Conservation (phyloP, 2,888 invertebrate species). For the Hyposoter didymator region DNA sequence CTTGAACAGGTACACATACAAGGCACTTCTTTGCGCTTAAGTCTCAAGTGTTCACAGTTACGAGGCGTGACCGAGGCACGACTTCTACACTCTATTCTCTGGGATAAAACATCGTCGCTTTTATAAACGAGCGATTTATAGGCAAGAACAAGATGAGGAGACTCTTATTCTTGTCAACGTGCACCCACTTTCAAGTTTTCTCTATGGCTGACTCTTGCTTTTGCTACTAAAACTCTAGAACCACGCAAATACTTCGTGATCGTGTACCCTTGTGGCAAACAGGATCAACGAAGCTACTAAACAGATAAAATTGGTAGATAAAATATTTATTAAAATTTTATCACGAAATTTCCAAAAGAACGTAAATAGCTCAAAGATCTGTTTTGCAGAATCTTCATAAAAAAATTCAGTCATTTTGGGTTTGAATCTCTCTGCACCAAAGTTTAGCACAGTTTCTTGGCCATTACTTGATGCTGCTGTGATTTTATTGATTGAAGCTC, state of each 20-base stretch:
- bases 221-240: not conserved
- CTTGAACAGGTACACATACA: not conserved
- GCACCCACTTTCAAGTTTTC: not conserved
- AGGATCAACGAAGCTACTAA: too few species aligned
- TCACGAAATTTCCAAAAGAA: too few species aligned
- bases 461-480: too few species aligned
- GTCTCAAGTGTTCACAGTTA: not conserved
- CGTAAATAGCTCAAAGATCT: too few species aligned
- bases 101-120: constrained; percentile 30
- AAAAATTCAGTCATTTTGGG: too few species aligned
- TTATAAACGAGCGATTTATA: constrained; percentile 49
- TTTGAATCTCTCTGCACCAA: too few species aligned
- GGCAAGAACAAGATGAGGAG: constrained; percentile 29
- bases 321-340: too few species aligned
- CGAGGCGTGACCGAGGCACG: not conserved
- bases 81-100: constrained; percentile 4
- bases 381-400: too few species aligned
- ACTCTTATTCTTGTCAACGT: constrained; percentile 3
- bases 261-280: not conserved
- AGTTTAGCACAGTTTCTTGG: too few species aligned
- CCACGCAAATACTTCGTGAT: not conserved
- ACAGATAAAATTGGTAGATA: too few species aligned
- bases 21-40: not conserved
- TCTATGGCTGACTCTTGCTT: not conserved
- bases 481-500: too few species aligned